Conservation (phyloP, 2,797 vertebrate species). For the Coccyzus lansbergi region DNA sequence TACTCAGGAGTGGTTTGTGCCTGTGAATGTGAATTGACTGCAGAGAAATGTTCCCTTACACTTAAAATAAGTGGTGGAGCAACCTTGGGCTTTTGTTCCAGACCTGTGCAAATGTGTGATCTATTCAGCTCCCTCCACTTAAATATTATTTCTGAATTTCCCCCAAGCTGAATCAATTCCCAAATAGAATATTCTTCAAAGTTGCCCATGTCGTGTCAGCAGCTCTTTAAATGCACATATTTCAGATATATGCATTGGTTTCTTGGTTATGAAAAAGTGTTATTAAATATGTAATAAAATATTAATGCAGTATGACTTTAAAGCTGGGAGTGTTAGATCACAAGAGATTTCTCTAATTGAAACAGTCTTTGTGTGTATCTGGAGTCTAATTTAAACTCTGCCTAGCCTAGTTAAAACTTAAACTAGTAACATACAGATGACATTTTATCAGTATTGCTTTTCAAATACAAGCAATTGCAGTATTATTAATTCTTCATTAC, state of each 20-base stretch:
- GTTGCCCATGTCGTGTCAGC: neutral
- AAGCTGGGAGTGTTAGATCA: conserved; percentile 29
- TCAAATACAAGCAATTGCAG: neutral
- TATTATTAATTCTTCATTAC: neutral
- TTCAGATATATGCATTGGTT: neutral
- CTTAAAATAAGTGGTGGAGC: neutral
- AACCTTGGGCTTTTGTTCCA: neutral
- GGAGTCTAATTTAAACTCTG: conserved; percentile 2
- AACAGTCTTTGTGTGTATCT: conserved; percentile 7
- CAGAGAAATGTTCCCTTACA: neutral
- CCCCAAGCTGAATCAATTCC: conserved; percentile 11
- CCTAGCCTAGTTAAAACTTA: conserved; percentile 2
- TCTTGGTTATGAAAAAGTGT: neutral
- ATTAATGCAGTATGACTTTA: conserved; percentile 18
- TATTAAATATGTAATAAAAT: conserved; percentile 42
- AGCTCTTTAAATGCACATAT: neutral
- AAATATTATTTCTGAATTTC: neutral
- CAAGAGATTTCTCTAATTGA: conserved; percentile 35
- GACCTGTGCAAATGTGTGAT: neutral
- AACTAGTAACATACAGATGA: neutral
- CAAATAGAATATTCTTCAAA: neutral
- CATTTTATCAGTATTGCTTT: neutral
- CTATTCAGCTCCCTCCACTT: neutral
- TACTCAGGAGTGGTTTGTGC: neutral
- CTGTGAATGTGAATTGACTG: neutral